A percentile compares a stretch with the other conserved stretches of the same genome.
Evolutionary conservation across 2,113 vertebrate genomes (phyloP).

Genomic region (Onychorhynchus coronatus): DNA sequence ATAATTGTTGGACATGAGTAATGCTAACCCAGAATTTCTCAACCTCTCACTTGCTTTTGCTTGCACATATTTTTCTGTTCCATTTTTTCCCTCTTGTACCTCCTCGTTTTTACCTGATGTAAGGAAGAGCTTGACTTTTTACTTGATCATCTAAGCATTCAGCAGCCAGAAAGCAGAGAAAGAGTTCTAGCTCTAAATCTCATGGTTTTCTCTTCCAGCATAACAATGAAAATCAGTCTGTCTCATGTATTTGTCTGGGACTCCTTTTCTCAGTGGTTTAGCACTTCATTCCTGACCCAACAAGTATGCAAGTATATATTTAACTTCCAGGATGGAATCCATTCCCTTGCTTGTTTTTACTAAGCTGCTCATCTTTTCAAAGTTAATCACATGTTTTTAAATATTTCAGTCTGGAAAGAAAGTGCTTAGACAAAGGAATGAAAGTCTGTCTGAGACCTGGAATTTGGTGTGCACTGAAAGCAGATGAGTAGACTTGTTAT

Average conservation of each 20-base stretch:
- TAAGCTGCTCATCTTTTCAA: not conserved
- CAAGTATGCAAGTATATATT: conserved; percentile 24
- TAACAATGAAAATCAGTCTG: not conserved
- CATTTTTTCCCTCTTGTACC: not conserved
- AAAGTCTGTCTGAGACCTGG: not conserved
- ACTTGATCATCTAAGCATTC: not conserved
- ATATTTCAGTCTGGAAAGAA: not conserved
- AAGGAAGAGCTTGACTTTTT: not conserved
- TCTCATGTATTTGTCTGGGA: not conserved
- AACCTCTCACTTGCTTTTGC: not conserved
- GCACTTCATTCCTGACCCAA: not conserved
- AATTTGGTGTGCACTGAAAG: not conserved
- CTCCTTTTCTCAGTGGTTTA: not conserved
- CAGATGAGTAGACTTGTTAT: not conserved
- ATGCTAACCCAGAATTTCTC: not conserved
- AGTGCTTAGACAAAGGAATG: not conserved
- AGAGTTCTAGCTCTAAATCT: not conserved
- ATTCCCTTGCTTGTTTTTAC: not conserved
- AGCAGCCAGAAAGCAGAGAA: not conserved
- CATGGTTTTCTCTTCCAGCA: not conserved
- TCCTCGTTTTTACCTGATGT: not conserved
- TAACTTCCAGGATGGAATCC: not conserved
- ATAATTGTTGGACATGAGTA: not conserved
- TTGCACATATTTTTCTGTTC: not conserved
- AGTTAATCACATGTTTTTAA: not conserved